Evolutionary conservation across 2,113 vertebrate species (phyloP).

Genomic region (Gorsachius goisagi): DNA sequence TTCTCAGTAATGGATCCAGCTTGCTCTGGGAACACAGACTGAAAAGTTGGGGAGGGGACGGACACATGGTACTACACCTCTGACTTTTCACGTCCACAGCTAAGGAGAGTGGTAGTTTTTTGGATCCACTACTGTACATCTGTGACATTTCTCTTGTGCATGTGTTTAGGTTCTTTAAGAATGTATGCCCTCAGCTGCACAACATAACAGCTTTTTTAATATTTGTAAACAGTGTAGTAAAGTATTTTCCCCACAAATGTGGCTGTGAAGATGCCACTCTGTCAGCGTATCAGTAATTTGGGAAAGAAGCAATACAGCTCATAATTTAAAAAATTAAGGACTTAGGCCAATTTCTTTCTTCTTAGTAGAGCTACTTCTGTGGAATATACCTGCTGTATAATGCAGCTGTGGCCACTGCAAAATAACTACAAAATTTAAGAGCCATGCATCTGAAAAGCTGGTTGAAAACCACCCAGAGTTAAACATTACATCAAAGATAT

Average conservation of each 20-base stretch:
- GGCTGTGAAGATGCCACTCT: background rate
- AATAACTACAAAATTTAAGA: conserved; percentile 27
- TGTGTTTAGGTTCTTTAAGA: conserved; percentile 1
- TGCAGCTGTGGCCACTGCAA: conserved; percentile 38
- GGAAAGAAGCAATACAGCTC: background rate
- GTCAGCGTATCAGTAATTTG: background rate
- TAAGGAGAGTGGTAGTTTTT: background rate
- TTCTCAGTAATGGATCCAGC: conserved; percentile 70
- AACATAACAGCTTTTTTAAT: background rate
- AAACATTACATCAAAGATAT: conserved; percentile 21
- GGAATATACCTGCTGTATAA: conserved; percentile 12
- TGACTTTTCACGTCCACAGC: background rate
- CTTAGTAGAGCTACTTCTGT: background rate
- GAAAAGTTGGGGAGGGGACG: background rate
- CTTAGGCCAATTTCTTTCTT: background rate
- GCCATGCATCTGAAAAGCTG: conserved; percentile 53
- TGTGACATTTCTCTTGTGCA: background rate
- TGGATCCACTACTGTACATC: conserved; percentile 65
- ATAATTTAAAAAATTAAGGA: background rate
- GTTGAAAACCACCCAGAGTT: background rate
- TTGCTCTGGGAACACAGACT: background rate
- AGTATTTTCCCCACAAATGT: background rate
- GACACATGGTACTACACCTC: background rate
- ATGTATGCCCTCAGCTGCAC: conserved; percentile 36
- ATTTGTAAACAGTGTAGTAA: background rate